Base-by-base conservation (phyloP, 1,140 invertebrate genomes). In the Apis dorsata region DNA sequence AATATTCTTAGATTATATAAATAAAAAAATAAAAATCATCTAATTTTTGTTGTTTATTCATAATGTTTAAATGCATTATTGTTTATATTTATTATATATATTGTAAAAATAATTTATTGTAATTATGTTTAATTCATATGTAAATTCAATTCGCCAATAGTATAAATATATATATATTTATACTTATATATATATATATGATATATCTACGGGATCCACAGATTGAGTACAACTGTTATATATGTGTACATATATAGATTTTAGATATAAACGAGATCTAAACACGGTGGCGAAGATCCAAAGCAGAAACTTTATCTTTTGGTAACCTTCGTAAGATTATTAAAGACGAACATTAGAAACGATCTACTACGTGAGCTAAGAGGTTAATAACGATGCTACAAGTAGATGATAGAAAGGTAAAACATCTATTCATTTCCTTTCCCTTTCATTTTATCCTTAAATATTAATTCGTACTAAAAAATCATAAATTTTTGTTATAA, bases 361-460 rank as follows among this genome's bases (percentile, higher is more conserved):
- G 8, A 24, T 70, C 13, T 62, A 17, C 15, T 34, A 15, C 53
- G 51, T 73, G 62, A 2, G 44, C 34, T 53, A 28, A 59, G 57
- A 53, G 34, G 24, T 53, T 53, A 53, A 63, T 69, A 85, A 87
- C 57, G 49, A 90, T 90, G 88, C 77, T 89, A 51, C 82, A 89
- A 72, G 83, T 87, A 53, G 87, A 89, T 81, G 88, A 89, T 57
- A 90, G 69, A 65, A 90, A 89, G 88, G 88, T 90, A 85, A 87
- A 76, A 19, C 17, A 63, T 62, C 21, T n/a, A 55, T 60, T 68
- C 24, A 7, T 7, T 66, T 57, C 51, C 13, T 81, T 10, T 19
- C 62, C 44, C 49, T 10, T 24, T 28, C 60, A 19, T 66, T 74
- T 49, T 7, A 24, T 75, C n/a, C 11, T 13, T 15, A 69, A 53